A percentile compares a stretch with the other conserved stretches of the same genome.
Conservation (phyloP, 2,888 invertebrate species). For the Aphidoletes aphidimyza region DNA sequence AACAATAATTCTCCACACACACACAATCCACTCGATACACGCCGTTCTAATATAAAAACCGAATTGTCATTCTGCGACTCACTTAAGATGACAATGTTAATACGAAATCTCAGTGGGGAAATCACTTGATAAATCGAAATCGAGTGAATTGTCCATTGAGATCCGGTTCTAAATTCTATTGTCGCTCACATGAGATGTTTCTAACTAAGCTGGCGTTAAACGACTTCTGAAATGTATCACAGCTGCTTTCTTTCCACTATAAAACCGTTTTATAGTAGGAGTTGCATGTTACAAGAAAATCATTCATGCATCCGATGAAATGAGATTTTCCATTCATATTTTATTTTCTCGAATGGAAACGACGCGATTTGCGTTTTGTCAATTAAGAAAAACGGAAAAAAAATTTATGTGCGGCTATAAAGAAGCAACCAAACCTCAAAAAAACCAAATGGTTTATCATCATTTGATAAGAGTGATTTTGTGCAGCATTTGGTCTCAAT, state of each 20-base stretch:
- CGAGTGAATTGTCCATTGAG: not conserved
- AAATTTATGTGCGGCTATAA: slow-evolving; percentile 32
- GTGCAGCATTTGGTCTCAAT: slow-evolving; percentile 52
- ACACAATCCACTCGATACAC: not conserved
- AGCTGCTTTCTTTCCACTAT: not conserved
- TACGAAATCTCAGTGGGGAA: not conserved
- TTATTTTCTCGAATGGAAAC: not conserved
- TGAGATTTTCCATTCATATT: not conserved
- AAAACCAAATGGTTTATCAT: slow-evolving; percentile 11
- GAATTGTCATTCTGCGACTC: not conserved
- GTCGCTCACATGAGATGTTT: not conserved
- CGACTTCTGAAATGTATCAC: not conserved
- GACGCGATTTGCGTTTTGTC: not conserved
- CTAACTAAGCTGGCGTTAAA: not conserved
- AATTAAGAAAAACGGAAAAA: too few species aligned
- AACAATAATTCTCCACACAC: slow-evolving; percentile 40
- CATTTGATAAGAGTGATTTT: slow-evolving; percentile 37
- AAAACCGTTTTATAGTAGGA: too few species aligned
- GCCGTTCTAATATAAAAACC: not conserved
- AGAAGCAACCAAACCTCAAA: not conserved
- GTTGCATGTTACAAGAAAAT: not conserved
- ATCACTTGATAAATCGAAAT: not conserved
- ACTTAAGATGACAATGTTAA: slow-evolving; percentile 16
- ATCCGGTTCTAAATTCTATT: slow-evolving; percentile 16
- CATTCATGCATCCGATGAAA: not conserved